phyloP scores from a whole-genome alignment of 2,797 vertebrate species.

The Podarcis lilfordi region DNA sequence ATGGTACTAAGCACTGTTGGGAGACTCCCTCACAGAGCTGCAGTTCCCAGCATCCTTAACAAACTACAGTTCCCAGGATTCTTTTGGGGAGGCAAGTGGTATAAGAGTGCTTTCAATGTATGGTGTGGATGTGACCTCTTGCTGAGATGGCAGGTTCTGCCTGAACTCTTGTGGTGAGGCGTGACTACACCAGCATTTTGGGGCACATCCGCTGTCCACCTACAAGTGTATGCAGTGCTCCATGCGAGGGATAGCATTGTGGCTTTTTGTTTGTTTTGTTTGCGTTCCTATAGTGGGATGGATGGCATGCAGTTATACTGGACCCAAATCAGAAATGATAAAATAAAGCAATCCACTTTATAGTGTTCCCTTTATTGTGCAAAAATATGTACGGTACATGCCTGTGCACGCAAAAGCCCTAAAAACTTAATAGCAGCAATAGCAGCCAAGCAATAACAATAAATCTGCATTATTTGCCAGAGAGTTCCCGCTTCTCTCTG shows the following conservation, averaged over 20 bases:
- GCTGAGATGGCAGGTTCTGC: background rate
- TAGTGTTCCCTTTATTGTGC: too few relatives aligned
- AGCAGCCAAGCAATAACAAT: background rate
- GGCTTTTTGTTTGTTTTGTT: too few relatives aligned
- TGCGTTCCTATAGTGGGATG: background rate
- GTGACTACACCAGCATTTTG: background rate
- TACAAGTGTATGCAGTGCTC: background rate
- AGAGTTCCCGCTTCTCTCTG: background rate
- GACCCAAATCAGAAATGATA: background rate
- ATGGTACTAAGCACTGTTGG: too few relatives aligned
- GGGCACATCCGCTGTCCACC: background rate
- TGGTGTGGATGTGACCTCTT: background rate
- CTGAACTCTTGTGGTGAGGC: background rate
- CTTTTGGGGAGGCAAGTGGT: too few relatives aligned
- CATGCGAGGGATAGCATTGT: background rate
- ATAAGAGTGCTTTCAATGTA: too few relatives aligned
- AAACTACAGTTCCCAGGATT: too few relatives aligned
- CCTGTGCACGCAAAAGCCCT: background rate
- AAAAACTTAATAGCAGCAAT: background rate
- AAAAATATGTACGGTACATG: background rate
- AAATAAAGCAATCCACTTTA: background rate
- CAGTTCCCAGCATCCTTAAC: background rate
- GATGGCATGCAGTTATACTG: background rate
- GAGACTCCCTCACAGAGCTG: too few relatives aligned
- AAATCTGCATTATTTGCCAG: background rate